These are phyloP conservation scores for Oopsacas minuta DNA, from an alignment of 37 sponge, comb jelly and placozoan genomes.

Conservation along the genomic window DNA sequence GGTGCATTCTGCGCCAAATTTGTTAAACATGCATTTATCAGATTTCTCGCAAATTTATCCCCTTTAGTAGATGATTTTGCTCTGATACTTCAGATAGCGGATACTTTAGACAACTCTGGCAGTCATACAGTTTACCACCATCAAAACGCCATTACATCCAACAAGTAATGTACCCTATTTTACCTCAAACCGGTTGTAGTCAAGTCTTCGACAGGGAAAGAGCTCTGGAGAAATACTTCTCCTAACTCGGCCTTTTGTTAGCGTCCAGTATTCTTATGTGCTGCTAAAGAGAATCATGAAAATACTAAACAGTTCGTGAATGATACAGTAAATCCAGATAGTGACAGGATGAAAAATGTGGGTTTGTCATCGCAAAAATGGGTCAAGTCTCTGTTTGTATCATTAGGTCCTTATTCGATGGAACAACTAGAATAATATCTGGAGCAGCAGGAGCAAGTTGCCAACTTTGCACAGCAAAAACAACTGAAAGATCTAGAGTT, in stretches of 20 bases:
- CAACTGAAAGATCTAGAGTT: not conserved
- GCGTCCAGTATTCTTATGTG: not conserved
- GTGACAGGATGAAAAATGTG: not conserved
- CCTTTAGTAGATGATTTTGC: not conserved
- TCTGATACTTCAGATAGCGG: not conserved
- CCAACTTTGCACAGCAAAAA: not conserved
- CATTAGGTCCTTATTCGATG: not conserved
- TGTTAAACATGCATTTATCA: not conserved
- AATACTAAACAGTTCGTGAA: not conserved
- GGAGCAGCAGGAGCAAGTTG: not conserved
- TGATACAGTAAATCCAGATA: not conserved
- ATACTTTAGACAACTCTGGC: not conserved
- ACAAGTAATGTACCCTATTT: not conserved
- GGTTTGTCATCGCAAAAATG: not conserved
- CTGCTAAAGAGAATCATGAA: not conserved
- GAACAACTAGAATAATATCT: not conserved
- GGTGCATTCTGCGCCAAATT: not conserved
- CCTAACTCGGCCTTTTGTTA: not conserved
- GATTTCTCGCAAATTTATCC: not conserved
- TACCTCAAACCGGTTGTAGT: not conserved
- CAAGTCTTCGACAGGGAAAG: not conserved
- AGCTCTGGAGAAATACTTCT: not conserved
- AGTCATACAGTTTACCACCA: not conserved
- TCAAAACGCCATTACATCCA: not conserved
- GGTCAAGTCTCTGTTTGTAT: not conserved